Base-by-base conservation (phyloP, 1,140 invertebrate species). In the Caenorhabditis elegans region DNA sequence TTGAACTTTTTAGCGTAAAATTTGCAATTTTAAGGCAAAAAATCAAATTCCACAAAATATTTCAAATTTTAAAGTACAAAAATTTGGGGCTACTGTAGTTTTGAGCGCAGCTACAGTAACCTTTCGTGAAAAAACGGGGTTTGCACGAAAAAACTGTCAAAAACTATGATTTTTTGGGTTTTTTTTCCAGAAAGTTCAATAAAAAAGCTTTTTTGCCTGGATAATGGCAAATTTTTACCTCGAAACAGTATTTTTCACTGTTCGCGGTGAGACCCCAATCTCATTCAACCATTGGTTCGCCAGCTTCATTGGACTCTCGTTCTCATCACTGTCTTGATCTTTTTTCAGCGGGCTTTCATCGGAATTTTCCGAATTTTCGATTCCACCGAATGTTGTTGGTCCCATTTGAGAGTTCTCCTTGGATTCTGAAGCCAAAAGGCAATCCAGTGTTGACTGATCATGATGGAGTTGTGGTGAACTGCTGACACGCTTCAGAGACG, bases 251-350 rank as follows among this genome's bases (percentile, higher is more conserved):
- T 34, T 34, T 22, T 39, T 70, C 8, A 70, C n/a, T 8, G 36
- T 31, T n/a, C 47, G 19, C 10, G 77, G 77, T 2, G 77, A 78
- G 17, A 78, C 77, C n/a, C 77, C 77, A 6, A 78, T 55, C 17
- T 78, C 49, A 13, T 78, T 78, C 31, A 78, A 48, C 77, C 77
- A 78, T 8, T 78, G 17, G 3, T 53, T 8, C n/a, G 31, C 39
- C n/a, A 36, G 10, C 24, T 78, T 78, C 13, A 49, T 78, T 15
- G 77, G 77, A 78, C 77, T 78, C 1, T 70, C 60, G n/a, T 70
- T 70, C 34, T 70, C 60, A 70, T 70, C 60, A 34, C 53, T 53
- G 26, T 24, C 34, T 10, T 39, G 34, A 15, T 70, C 60, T 10
- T 39, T 70, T 36, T 22, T 70, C 60, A 8, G 34, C n/a, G n/a